A percentile compares a stretch with the other conserved stretches of the same genome.
Conservation (phyloP, 2,113 vertebrate genomes). For the Sterna hirundo region DNA sequence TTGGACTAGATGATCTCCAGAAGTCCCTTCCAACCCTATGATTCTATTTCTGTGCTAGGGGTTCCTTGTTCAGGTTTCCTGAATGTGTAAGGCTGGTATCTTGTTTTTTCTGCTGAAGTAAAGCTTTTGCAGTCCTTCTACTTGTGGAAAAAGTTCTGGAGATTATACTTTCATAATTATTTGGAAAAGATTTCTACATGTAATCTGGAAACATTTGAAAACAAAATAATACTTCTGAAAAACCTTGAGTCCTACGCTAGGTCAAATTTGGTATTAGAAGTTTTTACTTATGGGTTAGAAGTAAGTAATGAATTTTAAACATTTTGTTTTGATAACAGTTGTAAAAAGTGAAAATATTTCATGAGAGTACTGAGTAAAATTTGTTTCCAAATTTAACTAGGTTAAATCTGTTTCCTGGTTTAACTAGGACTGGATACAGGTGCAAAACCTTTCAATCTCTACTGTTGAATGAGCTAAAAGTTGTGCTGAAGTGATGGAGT, state of each 20-base stretch:
- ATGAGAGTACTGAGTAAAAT: background rate
- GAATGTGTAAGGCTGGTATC: background rate
- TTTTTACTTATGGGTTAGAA: background rate
- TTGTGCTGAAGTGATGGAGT: background rate
- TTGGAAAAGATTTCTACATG: background rate
- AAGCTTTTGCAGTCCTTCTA: background rate
- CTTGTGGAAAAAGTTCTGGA: background rate
- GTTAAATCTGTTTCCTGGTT: background rate
- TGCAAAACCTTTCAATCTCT: background rate
- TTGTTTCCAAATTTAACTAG: background rate
- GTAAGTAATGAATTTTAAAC: background rate
- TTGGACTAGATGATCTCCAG: too few relatives aligned
- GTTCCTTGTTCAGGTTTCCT: background rate
- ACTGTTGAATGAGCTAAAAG: background rate
- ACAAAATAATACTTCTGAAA: background rate
- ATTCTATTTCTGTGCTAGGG: background rate
- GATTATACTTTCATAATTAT: background rate
- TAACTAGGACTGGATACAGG: background rate
- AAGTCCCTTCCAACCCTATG: too few relatives aligned
- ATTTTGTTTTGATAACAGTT: background rate
- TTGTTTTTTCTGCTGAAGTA: background rate
- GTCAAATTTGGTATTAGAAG: background rate
- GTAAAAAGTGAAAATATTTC: background rate
- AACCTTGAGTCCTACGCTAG: background rate
- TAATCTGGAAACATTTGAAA: background rate